Percentiles rank a stretch among this genome's conserved stretches.
These are phyloP conservation scores for Theristicus caerulescens DNA, from an alignment of 2,113 vertebrate genomes.

Conservation along the genomic window DNA sequence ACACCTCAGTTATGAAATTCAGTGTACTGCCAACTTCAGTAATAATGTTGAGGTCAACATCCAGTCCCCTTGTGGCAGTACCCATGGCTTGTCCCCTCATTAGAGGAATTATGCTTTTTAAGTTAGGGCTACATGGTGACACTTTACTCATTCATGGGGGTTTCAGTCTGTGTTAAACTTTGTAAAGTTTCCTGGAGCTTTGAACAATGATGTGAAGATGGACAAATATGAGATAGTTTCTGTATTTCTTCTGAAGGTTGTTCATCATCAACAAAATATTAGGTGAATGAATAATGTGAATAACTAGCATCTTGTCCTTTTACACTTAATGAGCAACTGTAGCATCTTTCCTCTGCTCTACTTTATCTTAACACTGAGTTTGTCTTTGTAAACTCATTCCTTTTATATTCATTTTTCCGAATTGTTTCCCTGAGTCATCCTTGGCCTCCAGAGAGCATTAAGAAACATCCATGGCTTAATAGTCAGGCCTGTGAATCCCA, in stretches of 20 bases:
- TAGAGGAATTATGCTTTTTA: neutral
- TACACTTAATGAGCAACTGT: neutral
- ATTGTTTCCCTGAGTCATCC: neutral
- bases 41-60: neutral
- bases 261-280: neutral
- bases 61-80: neutral
- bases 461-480: neutral
- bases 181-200: neutral
- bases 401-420: neutral
- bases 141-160: fast-evolving
- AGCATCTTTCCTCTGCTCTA: neutral
- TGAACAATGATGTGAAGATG: neutral
- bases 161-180: neutral
- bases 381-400: neutral
- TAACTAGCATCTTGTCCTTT: neutral
- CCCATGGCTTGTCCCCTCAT: neutral
- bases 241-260: neutral
- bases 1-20: neutral
- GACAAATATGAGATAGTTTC: neutral
- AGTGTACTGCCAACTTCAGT: neutral
- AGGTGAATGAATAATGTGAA: neutral
- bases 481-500: neutral
- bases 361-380: neutral
- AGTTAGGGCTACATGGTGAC: neutral
- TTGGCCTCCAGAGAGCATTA: neutral